Evolutionary conservation across 1,140 invertebrate species (phyloP), one percentile per base, ranked within the genome.

Genomic region (Druon quercuslanigerum): DNA sequence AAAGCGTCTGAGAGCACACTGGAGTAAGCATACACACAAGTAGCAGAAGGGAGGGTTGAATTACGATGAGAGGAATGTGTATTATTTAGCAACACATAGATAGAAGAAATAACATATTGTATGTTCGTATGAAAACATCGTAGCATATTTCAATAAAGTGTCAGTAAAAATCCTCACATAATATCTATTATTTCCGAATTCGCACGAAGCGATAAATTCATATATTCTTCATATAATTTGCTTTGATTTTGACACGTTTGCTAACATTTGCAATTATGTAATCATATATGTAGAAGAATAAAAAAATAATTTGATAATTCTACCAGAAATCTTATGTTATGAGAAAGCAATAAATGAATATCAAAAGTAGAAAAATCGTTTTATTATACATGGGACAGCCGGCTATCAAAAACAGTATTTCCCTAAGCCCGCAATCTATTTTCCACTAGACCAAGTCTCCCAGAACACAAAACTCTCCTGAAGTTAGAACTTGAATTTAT

Each of bases 1-100:
- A 66, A 46, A 66, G 33, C 46, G 60, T n/a, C 60, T 66, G 60
- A 46, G 25, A 66, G 60, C 60, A 40, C 25, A 66, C 60, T 66
- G 60, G 60, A 40, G 60, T 40, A 46, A 46, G 9, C 40, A 46
- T 9, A 2, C 1, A 46, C 46, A 16, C 52, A n/a, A 54, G 14
- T 40, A 66, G 60, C n/a, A 25, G 33, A 33, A 40, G n/a, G 60
- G 13, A 66, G 60, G 33, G 60, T 8, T 66, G 33, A 66, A 66
- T 66, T 66, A 66, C 60, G 40, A n/a, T 33, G 60, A 25, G 16
- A 5, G 25, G 60, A 16, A 66, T 40, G 40, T 66, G 6, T 66
- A 33, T 66, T 66, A 46, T 33, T 19, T 12, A 56, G 19, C n/a
- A 56, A 9, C n/a, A 19, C n/a, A 19, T 56, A 56, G 11, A 17